A percentile compares a stretch with the other conserved stretches of the same genome.
Evolutionary conservation across 1,140 invertebrate species (phyloP).

Genomic region (Ctenoplectra terminalis): DNA sequence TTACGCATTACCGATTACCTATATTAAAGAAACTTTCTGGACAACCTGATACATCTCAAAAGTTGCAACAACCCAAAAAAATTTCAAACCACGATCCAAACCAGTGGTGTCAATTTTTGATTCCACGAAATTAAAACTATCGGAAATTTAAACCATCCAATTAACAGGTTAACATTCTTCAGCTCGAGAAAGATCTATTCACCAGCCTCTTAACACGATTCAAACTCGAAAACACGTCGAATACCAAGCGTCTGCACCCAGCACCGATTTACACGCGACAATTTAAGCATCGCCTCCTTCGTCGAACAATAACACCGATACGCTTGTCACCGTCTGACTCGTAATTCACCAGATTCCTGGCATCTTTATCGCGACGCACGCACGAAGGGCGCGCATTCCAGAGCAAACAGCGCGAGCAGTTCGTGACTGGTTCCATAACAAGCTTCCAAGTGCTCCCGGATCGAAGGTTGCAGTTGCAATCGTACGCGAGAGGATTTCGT

Average conservation of each 20-base stretch:
- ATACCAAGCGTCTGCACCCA: not conserved
- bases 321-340: conserved; percentile 32
- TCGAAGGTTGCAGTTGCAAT: not conserved
- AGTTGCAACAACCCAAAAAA: no score
- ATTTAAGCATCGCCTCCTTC: conserved; percentile 9
- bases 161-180: not conserved
- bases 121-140: no score
- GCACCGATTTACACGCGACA: not conserved
- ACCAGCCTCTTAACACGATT: not conserved
- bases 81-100: no score
- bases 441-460: not conserved
- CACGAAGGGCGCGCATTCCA: not conserved
- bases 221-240: not conserved
- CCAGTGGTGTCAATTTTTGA: no score
- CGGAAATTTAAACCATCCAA: no score
- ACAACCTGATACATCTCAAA: no score
- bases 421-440: not conserved
- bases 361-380: not conserved
- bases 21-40: no score
- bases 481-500: not conserved
- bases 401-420: not conserved
- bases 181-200: not conserved
- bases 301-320: conserved; percentile 45
- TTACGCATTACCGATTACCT: no score
- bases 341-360: conserved; percentile 28